phyloP scores from a whole-genome alignment of 2,888 invertebrate genomes.

The Pimpla rufipes region DNA sequence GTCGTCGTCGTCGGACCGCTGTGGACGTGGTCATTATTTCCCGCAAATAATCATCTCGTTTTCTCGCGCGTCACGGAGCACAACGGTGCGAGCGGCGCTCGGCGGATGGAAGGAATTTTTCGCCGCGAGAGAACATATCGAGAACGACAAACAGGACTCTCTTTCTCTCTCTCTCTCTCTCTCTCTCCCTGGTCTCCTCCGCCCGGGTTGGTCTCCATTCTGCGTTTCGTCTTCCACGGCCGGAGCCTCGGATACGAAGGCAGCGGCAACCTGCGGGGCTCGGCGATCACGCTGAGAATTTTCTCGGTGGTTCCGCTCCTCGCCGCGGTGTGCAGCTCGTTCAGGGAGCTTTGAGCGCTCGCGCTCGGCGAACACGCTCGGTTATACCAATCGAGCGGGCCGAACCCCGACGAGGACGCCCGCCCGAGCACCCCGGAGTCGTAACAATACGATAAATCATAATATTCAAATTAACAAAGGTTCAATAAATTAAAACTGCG shows the following conservation, averaged over 20 bases:
- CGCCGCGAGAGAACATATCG: slow-evolving; percentile 37
- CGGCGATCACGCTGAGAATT: background rate
- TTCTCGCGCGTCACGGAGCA: slow-evolving; percentile 61
- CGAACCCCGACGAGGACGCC: slow-evolving; percentile 56
- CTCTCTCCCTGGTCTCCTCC: background rate
- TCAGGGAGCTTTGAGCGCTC: slow-evolving; percentile 9
- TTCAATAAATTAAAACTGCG: slow-evolving; percentile 77
- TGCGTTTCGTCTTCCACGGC: background rate
- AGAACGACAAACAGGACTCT: slow-evolving; percentile 20
- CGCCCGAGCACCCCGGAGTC: slow-evolving; percentile 70
- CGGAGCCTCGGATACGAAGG: background rate
- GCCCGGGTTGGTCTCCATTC: background rate
- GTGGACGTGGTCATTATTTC: slow-evolving; percentile 54
- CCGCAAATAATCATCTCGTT: slow-evolving; percentile 69
- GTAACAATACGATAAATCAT: slow-evolving; percentile 78
- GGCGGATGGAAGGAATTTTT: slow-evolving; percentile 41
- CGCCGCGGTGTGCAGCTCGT: slow-evolving; percentile 19
- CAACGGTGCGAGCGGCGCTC: background rate
- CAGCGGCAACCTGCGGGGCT: background rate
- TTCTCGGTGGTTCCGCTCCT: slow-evolving; percentile 18
- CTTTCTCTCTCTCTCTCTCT: background rate
- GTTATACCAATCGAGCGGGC: slow-evolving; percentile 54
- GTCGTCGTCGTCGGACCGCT: slow-evolving; percentile 27
- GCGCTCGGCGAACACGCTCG: slow-evolving; percentile 38
- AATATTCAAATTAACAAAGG: slow-evolving; percentile 78